phyloP scores from a whole-genome alignment of 2,888 invertebrate species.

The Tetanocera ferruginea region DNA sequence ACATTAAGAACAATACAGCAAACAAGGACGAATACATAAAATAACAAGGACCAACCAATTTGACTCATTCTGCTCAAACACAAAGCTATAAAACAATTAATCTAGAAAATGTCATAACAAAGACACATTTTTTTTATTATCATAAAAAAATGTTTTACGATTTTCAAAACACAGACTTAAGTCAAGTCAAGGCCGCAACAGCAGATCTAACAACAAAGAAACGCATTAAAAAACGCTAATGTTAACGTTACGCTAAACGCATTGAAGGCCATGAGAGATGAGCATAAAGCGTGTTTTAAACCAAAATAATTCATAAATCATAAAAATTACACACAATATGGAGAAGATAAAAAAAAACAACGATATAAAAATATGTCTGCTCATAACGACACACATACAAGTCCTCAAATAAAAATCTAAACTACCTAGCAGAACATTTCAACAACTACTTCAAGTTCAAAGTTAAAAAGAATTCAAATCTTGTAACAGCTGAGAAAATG shows the following conservation, averaged over 20 bases:
- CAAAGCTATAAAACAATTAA: constrained; percentile 20
- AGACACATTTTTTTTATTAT: constrained; percentile 45
- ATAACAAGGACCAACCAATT: background rate
- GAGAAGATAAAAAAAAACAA: constrained; percentile 56
- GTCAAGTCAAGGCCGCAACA: background rate
- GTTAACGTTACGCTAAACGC: constrained; percentile 18
- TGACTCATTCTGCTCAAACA: background rate
- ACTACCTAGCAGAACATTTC: constrained; percentile 11
- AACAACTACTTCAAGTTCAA: constrained; percentile 21
- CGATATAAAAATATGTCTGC: constrained; percentile 53
- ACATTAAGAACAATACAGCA: background rate
- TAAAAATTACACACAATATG: constrained; percentile 48
- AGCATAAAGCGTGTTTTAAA: constrained; percentile 46
- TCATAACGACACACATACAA: background rate
- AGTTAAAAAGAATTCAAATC: background rate
- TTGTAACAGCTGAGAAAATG: background rate
- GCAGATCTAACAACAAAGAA: background rate
- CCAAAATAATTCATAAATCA: constrained; percentile 69
- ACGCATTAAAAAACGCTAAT: background rate
- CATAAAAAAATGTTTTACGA: background rate
- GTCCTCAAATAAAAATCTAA: background rate
- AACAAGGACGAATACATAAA: background rate
- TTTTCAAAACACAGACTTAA: background rate
- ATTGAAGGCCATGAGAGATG: constrained; percentile 27
- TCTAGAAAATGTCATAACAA: constrained; percentile 46